Base-by-base conservation (phyloP, 2,113 vertebrate species). In the Mirounga angustirostris region DNA sequence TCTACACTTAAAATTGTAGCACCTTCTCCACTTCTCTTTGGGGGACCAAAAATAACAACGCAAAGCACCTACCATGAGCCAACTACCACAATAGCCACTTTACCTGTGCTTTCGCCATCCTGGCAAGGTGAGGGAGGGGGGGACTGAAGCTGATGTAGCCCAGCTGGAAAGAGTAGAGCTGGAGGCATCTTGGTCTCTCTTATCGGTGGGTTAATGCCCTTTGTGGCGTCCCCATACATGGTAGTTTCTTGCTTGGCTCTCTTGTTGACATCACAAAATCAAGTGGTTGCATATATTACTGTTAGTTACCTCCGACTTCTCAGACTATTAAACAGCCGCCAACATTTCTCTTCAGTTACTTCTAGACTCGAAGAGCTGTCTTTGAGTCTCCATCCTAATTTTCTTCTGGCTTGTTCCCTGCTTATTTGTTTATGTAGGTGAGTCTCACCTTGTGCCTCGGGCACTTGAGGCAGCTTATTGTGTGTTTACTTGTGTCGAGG, bases 221-320 rank as follows among this genome's bases (percentile, higher is more conserved):
- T n/a, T 21, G 30, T 13, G 67, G 24, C 1, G 7, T 56, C 10
- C 3, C 1, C 16, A 14, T 0, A 13, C 12, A 19, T 0, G 0
- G 19, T 36, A 5, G 7, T 22, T 21, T 79, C 65, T 33, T 36
- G 28, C 19, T 79, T n/a, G 4, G 2, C 30, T 84, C 26, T 59
- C 78, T 71, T 30, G 46, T 2, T 14, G 33, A 69, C 28, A 7
- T 92, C 2, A 16, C 46, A 87, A 40, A 73, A 33, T 54, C 40
- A 89, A 85, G 43, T 16, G 16, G 14, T 61, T 40, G 14, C 1
- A 3, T 24, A 46, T 33, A 15, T 82, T 19, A 18, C 15, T 40
- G 28, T 78, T 24, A 21, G 30, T 81, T 89, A 52, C 28, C 24
- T 81, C 40, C 14, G 2, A 21, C 22, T 74, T 69, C 58, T 59